Evolutionary conservation across 1,140 invertebrate genomes (phyloP), one percentile per base, ranked within the genome.

Genomic region (Holcopasites calliopsidis): DNA sequence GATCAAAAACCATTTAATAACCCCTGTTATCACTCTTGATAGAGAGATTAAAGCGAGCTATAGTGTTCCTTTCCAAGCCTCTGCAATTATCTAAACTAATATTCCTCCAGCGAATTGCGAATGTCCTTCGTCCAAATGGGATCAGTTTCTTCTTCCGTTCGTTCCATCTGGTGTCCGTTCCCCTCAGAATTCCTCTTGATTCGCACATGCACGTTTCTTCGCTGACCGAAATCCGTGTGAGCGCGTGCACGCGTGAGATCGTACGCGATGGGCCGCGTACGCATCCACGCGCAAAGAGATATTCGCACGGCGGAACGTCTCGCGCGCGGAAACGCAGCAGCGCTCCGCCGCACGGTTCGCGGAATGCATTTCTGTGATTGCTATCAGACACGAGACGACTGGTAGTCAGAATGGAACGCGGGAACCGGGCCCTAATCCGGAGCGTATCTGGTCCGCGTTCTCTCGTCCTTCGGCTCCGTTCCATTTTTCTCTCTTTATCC

Each of bases 301-400:
- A 42, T 77, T 50, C 58, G 65, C 61, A 38, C 62, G 38, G 66
- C 35, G 42, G 60, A 38, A 52, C 58, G 54, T 62, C 44, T 61
- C 42, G 54, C 55, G 42, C 38, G 21, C 40, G 42, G 65, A 80
- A 80, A 69, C 49, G 54, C 55, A 31, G 28, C 55, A 47, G 21
- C 28, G 40, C n/a, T n/a, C n/a, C n/a, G n/a, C n/a, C 42, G 28
- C 62, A 62, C 57, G 55, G 54, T 47, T 47, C 47, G 33, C 21
- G 57, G 49, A 75, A 79, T 52, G 77, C 71, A 68, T 57, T 80
- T 75, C 42, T 54, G 57, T 55, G 73, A 79, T 80, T 74, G 57
- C 78, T 35, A 50, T 40, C 55, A 50, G 65, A 58, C 31, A 28
- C 33, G 47, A 18, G 60, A 64, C 35, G 47, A 47, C 28, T 52